Percentiles rank a stretch among this genome's conserved stretches.
Evolutionary conservation across 2,888 invertebrate genomes (phyloP).

Genomic region (Dicranocentrus wangi): DNA sequence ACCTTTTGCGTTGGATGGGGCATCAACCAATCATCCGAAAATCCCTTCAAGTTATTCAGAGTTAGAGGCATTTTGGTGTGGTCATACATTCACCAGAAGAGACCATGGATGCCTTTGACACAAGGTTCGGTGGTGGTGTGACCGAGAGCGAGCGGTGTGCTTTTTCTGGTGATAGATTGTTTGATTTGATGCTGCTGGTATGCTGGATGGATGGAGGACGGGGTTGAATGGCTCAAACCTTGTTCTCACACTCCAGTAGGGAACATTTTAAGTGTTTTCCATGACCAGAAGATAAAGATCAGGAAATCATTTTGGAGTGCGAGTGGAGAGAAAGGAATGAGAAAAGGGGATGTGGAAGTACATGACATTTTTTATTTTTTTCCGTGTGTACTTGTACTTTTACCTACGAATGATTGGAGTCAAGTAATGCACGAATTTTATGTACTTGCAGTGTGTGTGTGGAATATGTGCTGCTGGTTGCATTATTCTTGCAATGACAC

Average conservation of each 20-base stretch:
- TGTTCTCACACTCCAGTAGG: constrained; percentile 71
- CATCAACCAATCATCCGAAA: neutral
- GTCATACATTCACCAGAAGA: constrained; percentile 39
- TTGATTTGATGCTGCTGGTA: too few species aligned
- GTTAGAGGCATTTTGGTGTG: constrained; percentile 39
- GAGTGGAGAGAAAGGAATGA: neutral
- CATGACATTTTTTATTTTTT: constrained; percentile 66
- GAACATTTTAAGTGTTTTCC: constrained; percentile 68
- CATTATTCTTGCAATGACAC: constrained; percentile 60
- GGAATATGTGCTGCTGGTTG: constrained; percentile 21
- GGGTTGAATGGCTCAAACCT: constrained; percentile 36
- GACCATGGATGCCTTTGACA: neutral
- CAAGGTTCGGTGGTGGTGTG: neutral
- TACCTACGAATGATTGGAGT: too few species aligned
- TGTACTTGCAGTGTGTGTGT: too few species aligned
- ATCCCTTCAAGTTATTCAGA: neutral
- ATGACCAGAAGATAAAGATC: constrained; percentile 67
- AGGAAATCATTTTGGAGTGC: constrained; percentile 48
- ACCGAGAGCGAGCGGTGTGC: constrained; percentile 20
- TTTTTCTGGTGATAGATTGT: constrained; percentile 58
- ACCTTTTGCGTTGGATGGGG: too few species aligned
- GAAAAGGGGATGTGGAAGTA: neutral
- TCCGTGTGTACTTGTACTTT: too few species aligned
- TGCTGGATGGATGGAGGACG: too few species aligned
- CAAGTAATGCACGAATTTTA: too few species aligned